These are phyloP conservation scores for Pagrus major DNA, from an alignment of 2,113 vertebrate species.

Conservation along the genomic window DNA sequence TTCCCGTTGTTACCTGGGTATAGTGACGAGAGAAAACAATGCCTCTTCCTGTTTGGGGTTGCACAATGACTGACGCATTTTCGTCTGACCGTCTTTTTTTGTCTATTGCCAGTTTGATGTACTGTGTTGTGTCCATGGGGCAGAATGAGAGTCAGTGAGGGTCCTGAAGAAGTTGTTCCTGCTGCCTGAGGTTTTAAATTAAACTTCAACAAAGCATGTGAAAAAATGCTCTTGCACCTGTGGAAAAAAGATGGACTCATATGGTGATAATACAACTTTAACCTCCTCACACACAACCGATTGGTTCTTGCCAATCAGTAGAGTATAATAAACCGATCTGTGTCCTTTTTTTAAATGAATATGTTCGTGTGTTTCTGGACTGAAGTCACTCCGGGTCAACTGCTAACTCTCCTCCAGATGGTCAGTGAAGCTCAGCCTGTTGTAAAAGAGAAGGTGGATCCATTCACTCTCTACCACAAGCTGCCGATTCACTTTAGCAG, in stretches of 20 bases:
- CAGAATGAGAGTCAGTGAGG: neutral
- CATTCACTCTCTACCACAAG: slow-evolving; percentile 49
- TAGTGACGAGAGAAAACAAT: too few species aligned
- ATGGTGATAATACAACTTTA: neutral
- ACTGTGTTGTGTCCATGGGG: neutral
- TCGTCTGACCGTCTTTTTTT: too few species aligned
- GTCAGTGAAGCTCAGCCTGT: slow-evolving; percentile 34
- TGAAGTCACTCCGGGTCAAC: slow-evolving; percentile 18
- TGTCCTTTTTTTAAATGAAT: neutral
- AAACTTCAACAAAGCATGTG: too few species aligned
- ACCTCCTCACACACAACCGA: neutral
- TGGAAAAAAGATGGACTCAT: neutral
- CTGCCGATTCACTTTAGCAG: slow-evolving; percentile 54
- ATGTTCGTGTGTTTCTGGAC: neutral
- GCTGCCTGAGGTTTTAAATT: neutral
- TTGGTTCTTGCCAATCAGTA: neutral
- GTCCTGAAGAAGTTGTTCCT: neutral
- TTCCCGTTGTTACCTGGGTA: too few species aligned
- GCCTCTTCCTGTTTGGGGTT: too few species aligned
- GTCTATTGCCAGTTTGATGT: neutral
- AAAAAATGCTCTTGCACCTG: neutral
- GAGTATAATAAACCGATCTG: neutral
- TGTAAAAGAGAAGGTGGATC: slow-evolving; percentile 23
- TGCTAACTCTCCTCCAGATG: slow-evolving; percentile 58
- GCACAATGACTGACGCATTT: too few species aligned